Evolutionary conservation across 53 echinoderm and acorn worm species (phyloP).

Genomic region (Patiria pectinifera): DNA sequence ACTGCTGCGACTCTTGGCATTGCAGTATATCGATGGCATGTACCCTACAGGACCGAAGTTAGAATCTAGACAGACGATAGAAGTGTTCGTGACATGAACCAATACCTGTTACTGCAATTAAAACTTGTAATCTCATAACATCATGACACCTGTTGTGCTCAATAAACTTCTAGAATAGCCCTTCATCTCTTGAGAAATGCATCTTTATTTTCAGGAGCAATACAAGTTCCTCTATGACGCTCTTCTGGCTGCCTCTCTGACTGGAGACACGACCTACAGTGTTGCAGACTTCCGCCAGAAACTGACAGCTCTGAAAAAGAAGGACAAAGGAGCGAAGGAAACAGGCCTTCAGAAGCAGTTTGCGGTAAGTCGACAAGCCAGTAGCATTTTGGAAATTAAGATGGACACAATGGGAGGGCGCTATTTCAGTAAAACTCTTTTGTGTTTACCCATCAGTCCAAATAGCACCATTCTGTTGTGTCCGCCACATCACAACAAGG

Average conservation of each 20-base stretch:
- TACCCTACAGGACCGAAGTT: too few relatives aligned
- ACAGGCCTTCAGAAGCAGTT: slow-evolving; percentile 69
- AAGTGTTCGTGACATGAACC: background rate
- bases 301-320: slow-evolving; percentile 44
- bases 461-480: too few relatives aligned
- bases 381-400: background rate
- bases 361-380: slow-evolving; percentile 51
- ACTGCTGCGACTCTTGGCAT: too few relatives aligned
- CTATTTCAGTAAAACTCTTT: background rate
- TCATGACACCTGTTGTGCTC: too few relatives aligned
- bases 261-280: slow-evolving; percentile 63
- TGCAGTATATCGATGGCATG: too few relatives aligned
- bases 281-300: slow-evolving; percentile 17
- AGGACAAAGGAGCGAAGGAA: slow-evolving; percentile 8
- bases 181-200: too few relatives aligned
- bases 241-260: slow-evolving; percentile 64
- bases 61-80: too few relatives aligned
- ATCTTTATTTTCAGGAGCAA: slow-evolving; percentile 58
- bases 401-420: background rate
- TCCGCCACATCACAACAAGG: too few relatives aligned
- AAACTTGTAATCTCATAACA: too few relatives aligned
- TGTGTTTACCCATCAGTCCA: background rate
- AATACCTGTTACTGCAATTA: background rate
- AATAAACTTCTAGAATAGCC: background rate
- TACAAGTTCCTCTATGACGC: slow-evolving; percentile 83